phyloP scores from a whole-genome alignment of 2,797 vertebrate genomes.

The Mionectes olivaceus region DNA sequence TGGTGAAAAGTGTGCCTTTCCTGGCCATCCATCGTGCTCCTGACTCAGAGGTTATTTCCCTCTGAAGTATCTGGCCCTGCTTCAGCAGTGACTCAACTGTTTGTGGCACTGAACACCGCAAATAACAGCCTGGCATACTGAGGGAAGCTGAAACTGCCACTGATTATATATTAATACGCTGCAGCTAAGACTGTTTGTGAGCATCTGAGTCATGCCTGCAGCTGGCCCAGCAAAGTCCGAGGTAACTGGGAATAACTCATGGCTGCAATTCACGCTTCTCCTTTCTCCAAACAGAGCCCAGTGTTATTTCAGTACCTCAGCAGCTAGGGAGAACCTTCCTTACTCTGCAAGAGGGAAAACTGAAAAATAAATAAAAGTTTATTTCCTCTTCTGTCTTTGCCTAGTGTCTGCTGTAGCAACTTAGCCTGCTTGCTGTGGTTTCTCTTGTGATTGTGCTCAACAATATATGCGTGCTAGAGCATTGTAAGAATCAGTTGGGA shows the following conservation, averaged over 20 bases:
- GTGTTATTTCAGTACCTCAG: not conserved
- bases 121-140: not conserved
- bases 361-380: not conserved
- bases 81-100: slow-evolving; percentile 32
- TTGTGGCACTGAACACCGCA: not conserved
- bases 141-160: slow-evolving; percentile 1
- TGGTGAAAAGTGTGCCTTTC: not conserved
- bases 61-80: not conserved
- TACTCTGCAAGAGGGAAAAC: not conserved
- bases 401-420: not conserved
- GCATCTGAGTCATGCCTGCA: slow-evolving; percentile 31
- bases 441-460: not conserved
- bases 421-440: not conserved
- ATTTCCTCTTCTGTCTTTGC: not conserved
- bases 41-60: slow-evolving; percentile 23
- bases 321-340: not conserved
- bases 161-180: not conserved
- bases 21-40: not conserved
- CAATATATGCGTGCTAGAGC: fast-evolving
- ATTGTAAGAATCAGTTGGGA: not conserved
- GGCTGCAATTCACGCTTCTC: not conserved
- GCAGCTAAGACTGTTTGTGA: not conserved
- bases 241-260: not conserved
- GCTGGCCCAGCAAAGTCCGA: not conserved
- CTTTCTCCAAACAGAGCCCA: not conserved